These are phyloP conservation scores for Crambe crambe DNA, from an alignment of 37 sponge, comb jelly and placozoan species.

Conservation along the genomic window DNA sequence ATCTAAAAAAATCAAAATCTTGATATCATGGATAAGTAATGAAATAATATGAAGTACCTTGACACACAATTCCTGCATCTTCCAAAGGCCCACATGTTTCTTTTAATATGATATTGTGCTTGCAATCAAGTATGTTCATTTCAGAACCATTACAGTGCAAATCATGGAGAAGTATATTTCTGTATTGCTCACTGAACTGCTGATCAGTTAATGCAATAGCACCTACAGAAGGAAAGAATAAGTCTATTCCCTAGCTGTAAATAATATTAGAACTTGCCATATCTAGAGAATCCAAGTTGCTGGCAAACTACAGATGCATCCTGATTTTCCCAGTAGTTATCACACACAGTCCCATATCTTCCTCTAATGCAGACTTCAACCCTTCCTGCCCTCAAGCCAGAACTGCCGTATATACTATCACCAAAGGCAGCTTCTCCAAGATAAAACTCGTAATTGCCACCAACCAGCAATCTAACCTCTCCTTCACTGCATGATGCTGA, in stretches of 20 bases:
- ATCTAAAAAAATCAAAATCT: no score
- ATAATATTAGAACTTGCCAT: conserved; percentile 40
- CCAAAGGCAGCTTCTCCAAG: no score
- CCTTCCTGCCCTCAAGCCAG: conserved; percentile 17
- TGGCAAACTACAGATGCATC: conserved; percentile 43
- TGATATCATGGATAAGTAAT: no score
- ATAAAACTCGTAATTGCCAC: no score
- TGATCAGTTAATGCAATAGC: conserved; percentile 2
- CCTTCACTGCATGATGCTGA: no score
- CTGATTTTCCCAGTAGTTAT: conserved; percentile 15
- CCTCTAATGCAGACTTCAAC: conserved; percentile 43
- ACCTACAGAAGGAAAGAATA: no score
- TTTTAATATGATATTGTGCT: background rate
- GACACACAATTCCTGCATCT: conserved; percentile 32
- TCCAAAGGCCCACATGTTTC: conserved; percentile 3
- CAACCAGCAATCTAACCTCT: no score
- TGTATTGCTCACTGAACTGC: background rate
- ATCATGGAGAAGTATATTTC: background rate
- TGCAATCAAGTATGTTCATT: conserved; percentile 5
- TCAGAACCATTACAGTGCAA: conserved; percentile 34
- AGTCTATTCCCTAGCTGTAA: no score
- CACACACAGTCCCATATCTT: conserved; percentile 38
- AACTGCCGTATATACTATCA: no score
- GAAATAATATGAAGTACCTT: conserved; percentile 8
- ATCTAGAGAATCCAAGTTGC: conserved; percentile 42